Evolutionary conservation across 2,113 vertebrate species (phyloP).

Genomic region (Protobothrops mucrosquamatus): DNA sequence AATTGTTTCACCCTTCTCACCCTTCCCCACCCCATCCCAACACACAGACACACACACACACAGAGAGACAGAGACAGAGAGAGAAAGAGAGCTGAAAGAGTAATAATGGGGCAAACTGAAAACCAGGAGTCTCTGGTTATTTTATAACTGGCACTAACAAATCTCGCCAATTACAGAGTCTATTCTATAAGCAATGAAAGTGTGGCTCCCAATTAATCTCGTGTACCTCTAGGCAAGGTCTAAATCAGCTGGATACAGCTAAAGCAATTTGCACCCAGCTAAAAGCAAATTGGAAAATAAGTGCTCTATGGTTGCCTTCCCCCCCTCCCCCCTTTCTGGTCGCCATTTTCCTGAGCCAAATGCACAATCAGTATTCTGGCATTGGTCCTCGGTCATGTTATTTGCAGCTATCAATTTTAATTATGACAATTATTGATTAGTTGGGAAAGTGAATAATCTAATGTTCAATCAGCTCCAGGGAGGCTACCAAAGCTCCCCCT

Average conservation of each 20-base stretch:
- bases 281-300: slow-evolving; percentile 88
- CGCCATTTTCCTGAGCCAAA: slow-evolving; percentile 78
- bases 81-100: slow-evolving; percentile 44
- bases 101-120: slow-evolving; percentile 68
- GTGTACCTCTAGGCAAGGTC: slow-evolving; percentile 82
- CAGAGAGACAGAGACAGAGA: not conserved
- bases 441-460: slow-evolving; percentile 78
- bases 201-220: slow-evolving; percentile 84
- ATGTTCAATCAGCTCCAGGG: slow-evolving; percentile 59
- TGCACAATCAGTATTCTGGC: slow-evolving; percentile 81
- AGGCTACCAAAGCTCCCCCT: slow-evolving; percentile 24
- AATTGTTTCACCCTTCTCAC: slow-evolving; percentile 52
- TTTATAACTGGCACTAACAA: slow-evolving; percentile 86
- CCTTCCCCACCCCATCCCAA: not conserved
- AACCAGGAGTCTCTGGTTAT: slow-evolving; percentile 75
- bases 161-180: slow-evolving; percentile 82
- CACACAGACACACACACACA: slow-evolving; percentile 2
- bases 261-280: slow-evolving; percentile 86
- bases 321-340: slow-evolving; percentile 14
- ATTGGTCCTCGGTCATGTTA: slow-evolving; percentile 76
- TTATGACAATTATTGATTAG: slow-evolving; percentile 87
- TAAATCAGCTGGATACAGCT: slow-evolving; percentile 84
- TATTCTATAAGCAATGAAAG: slow-evolving; percentile 84
- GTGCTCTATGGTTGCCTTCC: slow-evolving; percentile 65
- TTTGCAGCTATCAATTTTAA: slow-evolving; percentile 87